Evolutionary conservation across 2,113 vertebrate genomes (phyloP).

Genomic region (Phaetusa simplex): DNA sequence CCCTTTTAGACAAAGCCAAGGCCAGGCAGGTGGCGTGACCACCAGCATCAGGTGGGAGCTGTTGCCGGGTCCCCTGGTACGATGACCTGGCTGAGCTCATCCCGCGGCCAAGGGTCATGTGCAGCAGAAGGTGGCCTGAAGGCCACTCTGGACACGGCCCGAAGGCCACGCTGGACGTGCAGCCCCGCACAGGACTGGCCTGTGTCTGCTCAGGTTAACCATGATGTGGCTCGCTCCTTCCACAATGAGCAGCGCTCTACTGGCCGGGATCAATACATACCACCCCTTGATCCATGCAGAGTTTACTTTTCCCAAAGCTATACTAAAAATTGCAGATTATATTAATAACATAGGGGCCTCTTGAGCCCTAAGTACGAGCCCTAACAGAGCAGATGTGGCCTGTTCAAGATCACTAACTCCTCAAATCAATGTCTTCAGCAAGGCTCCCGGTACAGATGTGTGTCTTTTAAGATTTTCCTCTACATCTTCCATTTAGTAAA

Average conservation of each 20-base stretch:
- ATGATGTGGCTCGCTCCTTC: background rate
- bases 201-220: background rate
- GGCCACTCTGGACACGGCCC: background rate
- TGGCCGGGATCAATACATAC: background rate
- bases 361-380: background rate
- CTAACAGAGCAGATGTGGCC: background rate
- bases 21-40: background rate
- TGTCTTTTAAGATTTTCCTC: background rate
- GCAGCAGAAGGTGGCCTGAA: too few relatives aligned
- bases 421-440: background rate
- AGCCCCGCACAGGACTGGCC: background rate
- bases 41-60: background rate
- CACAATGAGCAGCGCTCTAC: background rate
- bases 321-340: background rate
- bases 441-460: background rate
- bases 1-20: background rate
- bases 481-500: constrained; percentile 3
- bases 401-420: background rate
- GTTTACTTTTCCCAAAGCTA: background rate
- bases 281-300: background rate
- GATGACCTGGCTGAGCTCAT: background rate
- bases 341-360: background rate
- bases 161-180: background rate
- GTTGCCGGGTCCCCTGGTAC: background rate
- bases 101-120: accelerated